A percentile compares a stretch with the other conserved stretches of the same genome.
These are phyloP conservation scores for Ochlodes sylvanus DNA, from an alignment of 2,888 invertebrate species.

Conservation along the genomic window DNA sequence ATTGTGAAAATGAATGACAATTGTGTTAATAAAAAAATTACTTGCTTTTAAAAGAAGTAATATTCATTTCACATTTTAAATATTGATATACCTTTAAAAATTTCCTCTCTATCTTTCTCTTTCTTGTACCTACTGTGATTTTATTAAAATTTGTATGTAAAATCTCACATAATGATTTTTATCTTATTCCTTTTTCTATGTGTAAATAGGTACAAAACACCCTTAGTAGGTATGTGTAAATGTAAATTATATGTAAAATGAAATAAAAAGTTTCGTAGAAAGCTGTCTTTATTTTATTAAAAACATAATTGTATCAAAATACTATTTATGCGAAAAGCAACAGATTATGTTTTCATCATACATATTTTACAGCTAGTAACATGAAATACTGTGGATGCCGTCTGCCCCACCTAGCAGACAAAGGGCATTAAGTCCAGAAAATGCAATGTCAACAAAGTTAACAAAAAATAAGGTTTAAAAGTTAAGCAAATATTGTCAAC, in stretches of 20 bases:
- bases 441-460: too few relatives aligned
- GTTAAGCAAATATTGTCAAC: too few relatives aligned
- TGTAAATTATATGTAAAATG: constrained; percentile 79
- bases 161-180: constrained; percentile 56
- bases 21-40: too few relatives aligned
- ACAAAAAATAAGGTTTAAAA: too few relatives aligned
- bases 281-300: constrained; percentile 57
- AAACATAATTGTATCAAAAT: constrained; percentile 27
- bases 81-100: too few relatives aligned
- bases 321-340: constrained; percentile 1
- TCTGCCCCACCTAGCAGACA: too few relatives aligned
- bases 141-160: constrained; percentile 23
- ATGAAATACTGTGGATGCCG: too few relatives aligned
- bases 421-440: too few relatives aligned
- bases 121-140: background rate
- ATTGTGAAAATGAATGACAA: too few relatives aligned
- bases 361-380: too few relatives aligned
- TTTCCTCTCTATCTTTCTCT: constrained; percentile 10
- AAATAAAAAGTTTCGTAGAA: constrained; percentile 82
- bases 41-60: too few relatives aligned
- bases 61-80: too few relatives aligned
- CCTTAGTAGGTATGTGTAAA: constrained; percentile 54
- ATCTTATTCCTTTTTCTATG: constrained; percentile 59
- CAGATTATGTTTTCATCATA: constrained; percentile 1
- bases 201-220: constrained; percentile 64